These are phyloP conservation scores for Ceraclea dissimilis DNA, from an alignment of 2,888 invertebrate species.

Conservation along the genomic window DNA sequence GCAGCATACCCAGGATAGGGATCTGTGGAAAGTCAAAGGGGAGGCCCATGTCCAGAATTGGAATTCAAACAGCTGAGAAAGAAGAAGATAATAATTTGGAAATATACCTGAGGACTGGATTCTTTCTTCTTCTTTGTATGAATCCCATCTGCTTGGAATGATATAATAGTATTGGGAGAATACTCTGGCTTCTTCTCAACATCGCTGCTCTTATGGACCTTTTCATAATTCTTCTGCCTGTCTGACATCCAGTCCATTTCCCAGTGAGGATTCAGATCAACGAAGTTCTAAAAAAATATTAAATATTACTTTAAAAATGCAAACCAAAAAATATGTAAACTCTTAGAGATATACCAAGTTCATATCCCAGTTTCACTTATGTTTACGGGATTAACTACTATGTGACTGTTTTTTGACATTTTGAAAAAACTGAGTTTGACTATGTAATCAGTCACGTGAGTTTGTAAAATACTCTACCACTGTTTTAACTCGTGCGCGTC, in stretches of 20 bases:
- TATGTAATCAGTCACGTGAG: too few species aligned
- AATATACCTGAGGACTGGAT: conserved; percentile 27
- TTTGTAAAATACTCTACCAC: too few species aligned
- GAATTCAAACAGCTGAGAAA: too few species aligned
- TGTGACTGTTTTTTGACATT: too few species aligned
- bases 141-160: conserved; percentile 42
- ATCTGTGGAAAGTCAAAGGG: too few species aligned
- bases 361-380: neutral
- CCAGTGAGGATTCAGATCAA: conserved; percentile 80
- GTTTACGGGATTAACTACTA: too few species aligned
- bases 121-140: conserved; percentile 35
- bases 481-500: too few species aligned
- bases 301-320: neutral
- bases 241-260: conserved; percentile 82
- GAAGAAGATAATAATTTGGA: too few species aligned
- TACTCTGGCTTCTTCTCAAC: conserved; percentile 36
- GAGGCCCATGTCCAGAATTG: too few species aligned
- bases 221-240: conserved; percentile 62
- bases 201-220: conserved; percentile 34
- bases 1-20: too few species aligned
- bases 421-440: too few species aligned
- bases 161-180: conserved; percentile 44
- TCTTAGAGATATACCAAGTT: neutral
- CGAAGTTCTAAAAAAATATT: conserved; percentile 54
- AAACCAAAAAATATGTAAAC: neutral